These are phyloP conservation scores for Tribolium madens DNA, from an alignment of 1,140 invertebrate genomes.

Conservation along the genomic window DNA sequence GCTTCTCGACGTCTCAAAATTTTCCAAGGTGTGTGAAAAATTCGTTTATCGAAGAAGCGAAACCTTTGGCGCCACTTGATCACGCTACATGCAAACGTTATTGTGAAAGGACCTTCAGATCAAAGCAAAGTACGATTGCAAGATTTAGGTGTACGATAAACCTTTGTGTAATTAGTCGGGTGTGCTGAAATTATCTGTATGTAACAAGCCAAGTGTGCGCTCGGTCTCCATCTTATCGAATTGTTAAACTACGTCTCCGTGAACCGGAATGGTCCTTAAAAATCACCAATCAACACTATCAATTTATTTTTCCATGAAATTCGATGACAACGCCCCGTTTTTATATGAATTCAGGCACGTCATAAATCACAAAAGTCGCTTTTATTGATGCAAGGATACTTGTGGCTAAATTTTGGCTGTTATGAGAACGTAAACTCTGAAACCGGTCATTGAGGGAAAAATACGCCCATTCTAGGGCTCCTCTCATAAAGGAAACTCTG, in stretches of 20 bases:
- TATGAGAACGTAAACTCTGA: not conserved
- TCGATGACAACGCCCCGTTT: not conserved
- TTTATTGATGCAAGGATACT: slow-evolving; percentile 23
- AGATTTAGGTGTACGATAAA: slow-evolving; percentile 23
- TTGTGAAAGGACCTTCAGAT: slow-evolving; percentile 1
- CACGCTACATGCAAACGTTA: slow-evolving; percentile 7
- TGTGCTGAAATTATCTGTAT: slow-evolving; percentile 29
- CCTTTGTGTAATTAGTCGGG: slow-evolving; percentile 31
- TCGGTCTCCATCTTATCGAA: slow-evolving; percentile 26
- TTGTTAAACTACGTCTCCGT: not conserved
- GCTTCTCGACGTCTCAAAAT: not conserved
- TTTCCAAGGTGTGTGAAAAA: not conserved
- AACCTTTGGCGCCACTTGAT: not conserved
- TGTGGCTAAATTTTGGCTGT: slow-evolving; percentile 18
- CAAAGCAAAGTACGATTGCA: not conserved
- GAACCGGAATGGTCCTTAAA: not conserved
- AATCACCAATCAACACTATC: not conserved
- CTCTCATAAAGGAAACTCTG: slow-evolving; percentile 3
- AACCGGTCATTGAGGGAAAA: not conserved
- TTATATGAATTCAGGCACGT: not conserved
- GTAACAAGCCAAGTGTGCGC: slow-evolving; percentile 13
- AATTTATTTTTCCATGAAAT: slow-evolving; percentile 20
- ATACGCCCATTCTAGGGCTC: not conserved
- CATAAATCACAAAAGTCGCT: slow-evolving; percentile 14
- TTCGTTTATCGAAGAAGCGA: not conserved